phyloP scores from a whole-genome alignment of 1,140 invertebrate genomes.

The Drosophila lacertosa region DNA sequence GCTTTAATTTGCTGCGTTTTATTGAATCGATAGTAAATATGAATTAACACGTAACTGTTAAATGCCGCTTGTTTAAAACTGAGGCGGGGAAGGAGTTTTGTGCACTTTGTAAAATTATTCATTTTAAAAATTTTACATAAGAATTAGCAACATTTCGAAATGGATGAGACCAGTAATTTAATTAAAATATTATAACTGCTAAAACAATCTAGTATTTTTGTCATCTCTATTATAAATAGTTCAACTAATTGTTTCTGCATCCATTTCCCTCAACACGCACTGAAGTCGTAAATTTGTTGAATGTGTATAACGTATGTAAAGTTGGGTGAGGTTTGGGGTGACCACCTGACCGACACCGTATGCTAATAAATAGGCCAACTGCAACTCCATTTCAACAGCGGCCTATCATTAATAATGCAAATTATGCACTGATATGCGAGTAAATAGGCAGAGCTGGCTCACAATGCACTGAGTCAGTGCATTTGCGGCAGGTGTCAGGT shows the following conservation, averaged over 20 bases:
- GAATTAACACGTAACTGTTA: slow-evolving; percentile 4
- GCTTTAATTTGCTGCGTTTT: slow-evolving; percentile 18
- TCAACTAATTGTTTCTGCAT: not conserved
- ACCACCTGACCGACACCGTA: slow-evolving; percentile 16
- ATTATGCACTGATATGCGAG: slow-evolving; percentile 51
- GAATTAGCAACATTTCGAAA: too few relatives aligned
- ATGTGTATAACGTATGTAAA: not conserved
- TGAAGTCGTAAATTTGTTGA: slow-evolving; percentile 35
- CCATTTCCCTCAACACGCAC: slow-evolving; percentile 24
- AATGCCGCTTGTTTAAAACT: not conserved
- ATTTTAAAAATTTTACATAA: too few relatives aligned
- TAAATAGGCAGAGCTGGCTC: slow-evolving; percentile 23
- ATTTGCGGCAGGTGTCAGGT: slow-evolving; percentile 38
- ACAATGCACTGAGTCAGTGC: slow-evolving; percentile 2
- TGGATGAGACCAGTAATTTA: too few relatives aligned
- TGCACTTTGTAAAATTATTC: too few relatives aligned
- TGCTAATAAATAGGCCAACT: slow-evolving; percentile 33
- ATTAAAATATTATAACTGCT: too few relatives aligned
- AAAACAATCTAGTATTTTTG: too few relatives aligned
- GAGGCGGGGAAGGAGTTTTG: not conserved
- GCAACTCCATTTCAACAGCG: slow-evolving; percentile 44
- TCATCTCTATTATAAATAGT: too few relatives aligned
- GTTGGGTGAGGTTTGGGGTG: not conserved
- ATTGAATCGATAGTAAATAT: not conserved
- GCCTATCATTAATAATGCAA: slow-evolving; percentile 66